A percentile compares a stretch with the other conserved stretches of the same genome.
phyloP scores from a whole-genome alignment of 2,888 invertebrate genomes.

The Phyllotreta striolata region DNA sequence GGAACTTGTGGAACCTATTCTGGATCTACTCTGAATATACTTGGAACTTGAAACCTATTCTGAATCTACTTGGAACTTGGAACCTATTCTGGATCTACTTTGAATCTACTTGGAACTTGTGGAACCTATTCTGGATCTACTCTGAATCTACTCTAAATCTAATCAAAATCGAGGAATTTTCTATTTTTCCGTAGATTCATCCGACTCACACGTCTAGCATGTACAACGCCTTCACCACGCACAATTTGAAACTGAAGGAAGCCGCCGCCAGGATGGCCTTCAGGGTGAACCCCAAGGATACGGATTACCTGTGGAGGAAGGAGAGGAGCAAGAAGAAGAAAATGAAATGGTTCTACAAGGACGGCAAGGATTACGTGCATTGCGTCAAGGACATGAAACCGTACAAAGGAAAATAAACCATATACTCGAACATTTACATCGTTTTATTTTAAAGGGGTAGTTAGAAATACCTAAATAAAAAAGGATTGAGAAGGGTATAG shows the following conservation, averaged over 20 bases:
- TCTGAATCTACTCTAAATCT: too few species aligned
- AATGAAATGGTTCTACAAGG: conserved; percentile 45
- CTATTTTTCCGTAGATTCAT: conserved; percentile 52
- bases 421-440: not conserved
- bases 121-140: too few species aligned
- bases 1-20: too few species aligned
- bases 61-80: too few species aligned
- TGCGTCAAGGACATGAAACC: conserved; percentile 17
- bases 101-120: too few species aligned
- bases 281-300: conserved; percentile 44
- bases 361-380: conserved; percentile 36
- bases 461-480: too few species aligned
- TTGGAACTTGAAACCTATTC: too few species aligned
- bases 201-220: conserved; percentile 45
- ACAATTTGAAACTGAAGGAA: conserved; percentile 52
- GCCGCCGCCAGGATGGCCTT: conserved; percentile 49
- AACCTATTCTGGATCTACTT: too few species aligned
- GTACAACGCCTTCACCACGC: conserved; percentile 48
- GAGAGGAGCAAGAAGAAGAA: conserved; percentile 48
- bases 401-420: conserved; percentile 2
- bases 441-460: not conserved
- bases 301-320: conserved; percentile 46
- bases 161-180: too few species aligned
- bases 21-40: too few species aligned
- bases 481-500: too few species aligned